Conservation (phyloP, 2,113 vertebrate genomes). For the Planiliza haematocheilus region DNA sequence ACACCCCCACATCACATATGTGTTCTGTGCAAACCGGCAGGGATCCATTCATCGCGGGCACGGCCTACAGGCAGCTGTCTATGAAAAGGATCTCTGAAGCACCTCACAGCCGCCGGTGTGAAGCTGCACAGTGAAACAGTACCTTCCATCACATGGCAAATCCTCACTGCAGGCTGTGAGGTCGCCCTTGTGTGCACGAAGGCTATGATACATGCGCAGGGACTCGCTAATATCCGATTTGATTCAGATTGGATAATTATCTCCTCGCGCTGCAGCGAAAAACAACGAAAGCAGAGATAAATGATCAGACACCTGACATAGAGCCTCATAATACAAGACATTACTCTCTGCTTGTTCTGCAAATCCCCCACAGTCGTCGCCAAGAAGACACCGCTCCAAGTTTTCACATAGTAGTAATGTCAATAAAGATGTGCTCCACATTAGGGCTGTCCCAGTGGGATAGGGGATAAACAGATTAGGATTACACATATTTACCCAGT, state of each 20-base stretch:
- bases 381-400: not conserved
- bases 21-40: no score
- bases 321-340: slow-evolving; percentile 22
- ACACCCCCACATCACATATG: no score
- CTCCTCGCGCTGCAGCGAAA: slow-evolving; percentile 3
- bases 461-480: slow-evolving; percentile 67
- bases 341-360: slow-evolving; percentile 10
- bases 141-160: slow-evolving; percentile 60
- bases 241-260: slow-evolving; percentile 64
- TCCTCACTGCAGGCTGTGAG: slow-evolving; percentile 42
- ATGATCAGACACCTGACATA: slow-evolving; percentile 39
- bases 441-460: slow-evolving; percentile 36
- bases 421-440: slow-evolving; percentile 42
- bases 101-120: slow-evolving; percentile 48
- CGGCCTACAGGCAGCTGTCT: slow-evolving; percentile 59
- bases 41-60: slow-evolving; percentile 62
- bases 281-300: slow-evolving; percentile 40
- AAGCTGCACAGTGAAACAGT: slow-evolving; percentile 66
- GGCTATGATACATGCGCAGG: slow-evolving; percentile 35
- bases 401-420: slow-evolving; percentile 11
- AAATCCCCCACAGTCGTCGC: not conserved
- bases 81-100: slow-evolving; percentile 72
- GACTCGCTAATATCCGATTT: slow-evolving; percentile 52
- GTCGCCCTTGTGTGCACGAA: slow-evolving; percentile 30
- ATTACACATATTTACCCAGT: slow-evolving; percentile 61